Evolutionary conservation across 2,113 vertebrate species (phyloP).

Genomic region (Nyctereutes procyonoides): DNA sequence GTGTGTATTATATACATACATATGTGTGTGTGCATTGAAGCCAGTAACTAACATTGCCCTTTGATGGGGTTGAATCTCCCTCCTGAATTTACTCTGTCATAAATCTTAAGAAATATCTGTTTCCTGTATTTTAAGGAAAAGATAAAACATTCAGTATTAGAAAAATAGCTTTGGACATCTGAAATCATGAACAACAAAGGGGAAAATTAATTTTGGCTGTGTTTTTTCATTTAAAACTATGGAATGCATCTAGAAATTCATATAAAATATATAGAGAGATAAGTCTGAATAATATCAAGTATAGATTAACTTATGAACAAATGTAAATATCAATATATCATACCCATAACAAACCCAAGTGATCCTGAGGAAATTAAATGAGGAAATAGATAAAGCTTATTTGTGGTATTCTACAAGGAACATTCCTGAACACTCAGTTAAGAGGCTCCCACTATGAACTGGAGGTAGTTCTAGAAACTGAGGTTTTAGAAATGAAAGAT

Average conservation of each 20-base stretch:
- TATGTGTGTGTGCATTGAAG: not conserved
- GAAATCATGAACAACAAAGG: not conserved
- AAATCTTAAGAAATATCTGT: not conserved
- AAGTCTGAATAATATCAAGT: not conserved
- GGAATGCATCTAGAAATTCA: not conserved
- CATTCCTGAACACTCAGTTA: not conserved
- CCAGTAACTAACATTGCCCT: not conserved
- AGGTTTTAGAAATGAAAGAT: conserved; percentile 18
- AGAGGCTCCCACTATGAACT: not conserved
- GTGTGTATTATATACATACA: not conserved
- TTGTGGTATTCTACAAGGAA: not conserved
- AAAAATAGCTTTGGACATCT: not conserved
- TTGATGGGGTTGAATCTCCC: not conserved
- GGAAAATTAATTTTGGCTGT: not conserved
- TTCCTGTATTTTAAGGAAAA: not conserved
- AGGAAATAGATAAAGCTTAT: not conserved
- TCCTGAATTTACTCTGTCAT: not conserved
- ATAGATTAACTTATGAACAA: not conserved
- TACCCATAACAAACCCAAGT: not conserved
- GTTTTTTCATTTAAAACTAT: not conserved
- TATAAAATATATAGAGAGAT: not conserved
- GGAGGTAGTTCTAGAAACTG: not conserved
- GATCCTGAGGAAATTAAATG: not conserved
- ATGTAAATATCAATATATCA: not conserved
- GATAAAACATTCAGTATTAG: not conserved